A percentile compares a stretch with the other conserved stretches of the same genome.
phyloP scores from a whole-genome alignment of 2,797 vertebrate genomes.

The Lagocephalus sceleratus region DNA sequence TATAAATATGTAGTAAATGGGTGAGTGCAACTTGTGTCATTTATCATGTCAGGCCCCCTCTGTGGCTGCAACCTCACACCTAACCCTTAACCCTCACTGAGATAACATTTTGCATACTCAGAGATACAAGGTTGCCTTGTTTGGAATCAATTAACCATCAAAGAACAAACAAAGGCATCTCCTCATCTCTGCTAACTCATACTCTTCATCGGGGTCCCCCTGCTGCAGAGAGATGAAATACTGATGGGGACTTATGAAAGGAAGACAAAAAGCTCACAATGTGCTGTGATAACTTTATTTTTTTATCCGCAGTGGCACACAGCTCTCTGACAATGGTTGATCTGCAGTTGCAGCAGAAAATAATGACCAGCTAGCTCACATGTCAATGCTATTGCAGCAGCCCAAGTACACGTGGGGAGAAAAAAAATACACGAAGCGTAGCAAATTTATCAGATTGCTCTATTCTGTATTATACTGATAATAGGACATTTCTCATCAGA shows the following conservation, averaged over 20 bases:
- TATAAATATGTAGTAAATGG: too few species aligned
- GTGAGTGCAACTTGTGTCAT: too few species aligned
- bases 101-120: constrained; percentile 17
- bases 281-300: constrained; percentile 14
- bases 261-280: neutral
- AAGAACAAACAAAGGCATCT: too few species aligned
- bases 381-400: too few species aligned
- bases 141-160: too few species aligned
- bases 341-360: too few species aligned
- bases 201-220: neutral
- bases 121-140: too few species aligned
- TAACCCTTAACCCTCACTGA: constrained; percentile 44
- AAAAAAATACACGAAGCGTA: constrained; percentile 41
- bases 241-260: neutral
- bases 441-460: constrained; percentile 50
- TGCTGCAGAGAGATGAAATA: neutral
- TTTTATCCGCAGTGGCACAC: constrained; percentile 6
- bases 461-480: constrained; percentile 53
- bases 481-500: constrained; percentile 41
- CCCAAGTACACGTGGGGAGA: neutral
- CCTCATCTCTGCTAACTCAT: neutral
- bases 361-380: too few species aligned
- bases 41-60: constrained; percentile 33
- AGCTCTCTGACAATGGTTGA: too few species aligned
- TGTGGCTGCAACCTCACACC: constrained; percentile 43